Conservation (phyloP, 2,113 vertebrate species). For the Ceratotherium simum region DNA sequence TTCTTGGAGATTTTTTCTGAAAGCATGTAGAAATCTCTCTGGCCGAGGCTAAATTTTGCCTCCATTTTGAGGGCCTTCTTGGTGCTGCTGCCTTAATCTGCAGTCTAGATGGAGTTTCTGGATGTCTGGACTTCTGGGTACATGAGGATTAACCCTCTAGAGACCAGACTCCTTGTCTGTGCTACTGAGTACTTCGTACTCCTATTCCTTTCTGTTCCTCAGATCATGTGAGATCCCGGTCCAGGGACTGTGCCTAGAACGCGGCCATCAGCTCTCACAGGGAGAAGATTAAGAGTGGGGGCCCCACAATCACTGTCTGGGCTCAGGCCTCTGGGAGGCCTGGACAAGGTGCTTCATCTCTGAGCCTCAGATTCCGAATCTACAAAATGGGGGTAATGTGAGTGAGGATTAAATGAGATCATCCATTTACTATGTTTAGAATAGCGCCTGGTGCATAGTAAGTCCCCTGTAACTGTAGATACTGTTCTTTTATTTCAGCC, state of each 20-base stretch:
- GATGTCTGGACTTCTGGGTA: background rate
- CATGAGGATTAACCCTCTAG: background rate
- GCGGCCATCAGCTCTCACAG: no score
- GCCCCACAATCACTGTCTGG: no score
- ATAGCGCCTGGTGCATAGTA: background rate
- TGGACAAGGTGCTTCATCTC: background rate
- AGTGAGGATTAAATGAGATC: background rate
- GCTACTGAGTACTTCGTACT: background rate
- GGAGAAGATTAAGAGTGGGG: background rate
- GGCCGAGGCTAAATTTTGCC: background rate
- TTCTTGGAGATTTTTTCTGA: background rate
- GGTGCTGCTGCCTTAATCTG: background rate
- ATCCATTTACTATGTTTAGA: background rate
- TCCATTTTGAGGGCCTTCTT: background rate
- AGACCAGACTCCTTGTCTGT: background rate
- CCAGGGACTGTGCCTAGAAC: background rate
- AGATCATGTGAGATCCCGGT: background rate
- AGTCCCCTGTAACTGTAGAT: background rate
- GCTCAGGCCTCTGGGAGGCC: background rate
- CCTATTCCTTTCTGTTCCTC: background rate
- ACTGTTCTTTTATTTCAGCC: background rate
- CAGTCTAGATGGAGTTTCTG: background rate
- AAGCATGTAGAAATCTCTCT: background rate
- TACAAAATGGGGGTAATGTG: background rate
- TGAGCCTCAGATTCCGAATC: background rate